Evolutionary conservation across 2,113 vertebrate species (phyloP).

Genomic region (Panurus biarmicus): DNA sequence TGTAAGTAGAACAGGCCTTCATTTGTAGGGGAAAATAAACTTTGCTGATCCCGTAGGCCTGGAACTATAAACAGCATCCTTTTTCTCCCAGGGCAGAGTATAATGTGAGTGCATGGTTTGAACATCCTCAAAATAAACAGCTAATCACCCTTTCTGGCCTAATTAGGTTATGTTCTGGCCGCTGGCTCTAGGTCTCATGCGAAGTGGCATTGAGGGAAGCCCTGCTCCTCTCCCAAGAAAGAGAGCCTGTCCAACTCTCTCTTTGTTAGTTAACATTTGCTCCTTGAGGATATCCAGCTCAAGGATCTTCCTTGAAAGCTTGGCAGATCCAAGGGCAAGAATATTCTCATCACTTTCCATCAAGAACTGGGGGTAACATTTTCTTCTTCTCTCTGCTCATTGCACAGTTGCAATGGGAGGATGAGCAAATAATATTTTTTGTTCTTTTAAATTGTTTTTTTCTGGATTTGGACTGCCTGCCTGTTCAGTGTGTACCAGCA

Average conservation of each 20-base stretch:
- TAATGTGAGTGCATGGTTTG: slow-evolving; percentile 17
- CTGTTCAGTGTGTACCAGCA: background rate
- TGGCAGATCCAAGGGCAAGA: background rate
- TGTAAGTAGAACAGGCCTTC: slow-evolving; percentile 10
- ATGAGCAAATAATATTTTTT: background rate
- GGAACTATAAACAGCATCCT: slow-evolving; percentile 22
- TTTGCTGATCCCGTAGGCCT: slow-evolving; percentile 13
- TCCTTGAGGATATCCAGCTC: background rate
- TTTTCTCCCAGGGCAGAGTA: slow-evolving; percentile 14
- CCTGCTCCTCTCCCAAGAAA: background rate
- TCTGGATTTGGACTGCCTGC: background rate
- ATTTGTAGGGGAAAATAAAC: slow-evolving; percentile 52
- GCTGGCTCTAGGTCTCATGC: background rate
- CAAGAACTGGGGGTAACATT: background rate
- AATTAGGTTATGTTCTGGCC: slow-evolving; percentile 49
- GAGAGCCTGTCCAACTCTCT: background rate
- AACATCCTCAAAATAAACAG: slow-evolving; percentile 51
- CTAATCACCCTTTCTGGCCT: slow-evolving; percentile 41
- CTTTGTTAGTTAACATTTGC: background rate
- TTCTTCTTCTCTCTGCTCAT: background rate
- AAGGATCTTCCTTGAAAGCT: background rate
- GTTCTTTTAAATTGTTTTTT: background rate
- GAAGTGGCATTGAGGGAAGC: background rate
- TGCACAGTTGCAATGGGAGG: accelerated
- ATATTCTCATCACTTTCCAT: background rate